Evolutionary conservation across 2,888 invertebrate genomes (phyloP), one percentile per base, ranked within the genome.

Genomic region (Embidobia sp.): DNA sequence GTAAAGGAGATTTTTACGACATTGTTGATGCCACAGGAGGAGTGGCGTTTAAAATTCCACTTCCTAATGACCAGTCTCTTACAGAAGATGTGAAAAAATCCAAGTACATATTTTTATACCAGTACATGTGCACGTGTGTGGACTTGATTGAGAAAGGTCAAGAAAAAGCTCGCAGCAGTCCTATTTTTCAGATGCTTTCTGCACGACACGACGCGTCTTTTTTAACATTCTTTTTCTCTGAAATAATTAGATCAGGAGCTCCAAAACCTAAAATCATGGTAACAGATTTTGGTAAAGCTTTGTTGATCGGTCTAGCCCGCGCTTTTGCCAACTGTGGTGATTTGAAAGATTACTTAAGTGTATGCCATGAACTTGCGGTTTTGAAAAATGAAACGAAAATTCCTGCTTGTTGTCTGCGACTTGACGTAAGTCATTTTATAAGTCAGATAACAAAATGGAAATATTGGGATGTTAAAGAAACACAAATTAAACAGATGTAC

Each of bases 391-490:
- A 27, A 22, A 53, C 8, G 8, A 11, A 44, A 19, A 10, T 75
- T 10, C 75, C 72, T 4, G 11, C 33, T 31, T 78, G 76, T 16
- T 77, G 64, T 16, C 40, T 77, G 8, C 27, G 73, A 49, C 37
- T 77, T n/a, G 78, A 80, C 31, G 64, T 78, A 0, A 80, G 74
- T 44, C 78, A 80, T 72, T 67, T 80, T 15, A 79, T 80, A n/a
- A 22, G 31, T 4, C 57, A 59, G 46, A 59, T 79, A 35, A 42
- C 67, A n/a, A 53, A 51, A 55, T 80, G 77, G 75, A 61, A 69
- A 15, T 79, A 64, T 22, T n/a, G n/a, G n/a, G n/a, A n/a, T n/a
- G n/a, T n/a, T n/a, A n/a, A n/a, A n/a, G n/a, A n/a, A n/a, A n/a
- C n/a, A n/a, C 33, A 53, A 63, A 48, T 77, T 4, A 48, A 69